Base-by-base conservation (phyloP, 2,888 invertebrate genomes). In the Drosophila formosana region DNA sequence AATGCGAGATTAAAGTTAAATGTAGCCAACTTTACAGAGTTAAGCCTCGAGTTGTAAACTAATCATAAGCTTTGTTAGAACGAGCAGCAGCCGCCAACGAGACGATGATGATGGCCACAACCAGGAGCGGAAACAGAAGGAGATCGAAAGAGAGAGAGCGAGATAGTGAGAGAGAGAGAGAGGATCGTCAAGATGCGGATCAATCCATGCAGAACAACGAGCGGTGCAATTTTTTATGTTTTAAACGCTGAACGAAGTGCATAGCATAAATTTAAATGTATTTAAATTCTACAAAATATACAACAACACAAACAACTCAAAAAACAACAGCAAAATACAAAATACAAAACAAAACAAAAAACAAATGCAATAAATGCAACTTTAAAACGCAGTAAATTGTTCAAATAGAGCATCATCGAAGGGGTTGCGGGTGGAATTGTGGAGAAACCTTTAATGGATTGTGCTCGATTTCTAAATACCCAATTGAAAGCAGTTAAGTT, bases 151-250 rank as follows among this genome's bases (percentile, higher is more conserved):
- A 11, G 6, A 18, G 34, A 26, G 23, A 28, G 41, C 18, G 45
- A 23, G 30, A 45, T 32, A 53, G 60, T 46, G 53, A 37, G 49
- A 4, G 30, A 30, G 30, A 30, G 30, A 37, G 37, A 37, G 37
- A 37, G 57, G 41, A 25, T 4, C n/a, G 2, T 18, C 23, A 3
- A n/a, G 23, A 7, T n/a, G 65, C n/a, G 28, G 41, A 58, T 32
- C 8, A 7, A 7, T n/a, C 30, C 25, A 52, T 43, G 71, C 55
- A 69, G 66, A 78, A 90, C 89, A 90, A 90, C 90, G 90, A 91
- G 88, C 86, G 83, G 88, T 90, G 91, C 90, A 90, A 90, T 90
- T 90, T 87, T 78, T 79, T 88, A 82, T 80, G 74, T 84, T 84
- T 88, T 84, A 88, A 87, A 79, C 71, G 88, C 88, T 80, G 68